Percentiles rank a stretch among this genome's conserved stretches.
phyloP scores from a whole-genome alignment of 37 sponge, comb jelly and placozoan species.

The Tethya wilhelma region DNA sequence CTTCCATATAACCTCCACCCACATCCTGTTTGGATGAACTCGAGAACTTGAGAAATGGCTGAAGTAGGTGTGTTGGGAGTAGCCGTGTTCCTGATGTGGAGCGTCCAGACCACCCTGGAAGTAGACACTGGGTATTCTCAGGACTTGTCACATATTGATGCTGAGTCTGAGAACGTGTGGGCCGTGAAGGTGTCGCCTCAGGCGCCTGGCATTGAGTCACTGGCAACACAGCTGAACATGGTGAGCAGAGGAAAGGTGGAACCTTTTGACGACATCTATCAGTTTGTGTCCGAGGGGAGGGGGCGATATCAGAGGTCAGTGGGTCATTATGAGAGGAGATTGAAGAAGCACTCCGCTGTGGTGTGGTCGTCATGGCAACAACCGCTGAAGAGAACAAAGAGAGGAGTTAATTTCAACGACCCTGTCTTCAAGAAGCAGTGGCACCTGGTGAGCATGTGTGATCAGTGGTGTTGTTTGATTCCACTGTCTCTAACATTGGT shows the following conservation, averaged over 20 bases:
- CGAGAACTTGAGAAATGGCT: too few species aligned
- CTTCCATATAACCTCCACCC: too few species aligned
- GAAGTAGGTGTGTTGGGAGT: too few species aligned
- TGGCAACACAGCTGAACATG: background rate
- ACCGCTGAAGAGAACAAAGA: conserved; percentile 14
- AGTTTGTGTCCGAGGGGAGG: background rate
- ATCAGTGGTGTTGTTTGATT: background rate
- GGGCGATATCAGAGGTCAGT: background rate
- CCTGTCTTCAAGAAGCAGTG: conserved; percentile 59
- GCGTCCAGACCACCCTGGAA: too few species aligned
- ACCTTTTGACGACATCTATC: conserved; percentile 70
- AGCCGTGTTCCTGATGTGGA: too few species aligned
- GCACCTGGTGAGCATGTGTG: conserved; percentile 62
- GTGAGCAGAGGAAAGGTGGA: background rate
- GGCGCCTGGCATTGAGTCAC: too few species aligned
- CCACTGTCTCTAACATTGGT: background rate
- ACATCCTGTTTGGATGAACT: too few species aligned
- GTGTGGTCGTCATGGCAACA: conserved; percentile 21
- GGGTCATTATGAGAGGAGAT: background rate
- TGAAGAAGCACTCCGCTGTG: conserved; percentile 29
- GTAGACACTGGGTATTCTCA: too few species aligned
- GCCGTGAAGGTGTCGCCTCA: too few species aligned
- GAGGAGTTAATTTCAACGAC: conserved; percentile 37
- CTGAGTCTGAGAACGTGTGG: too few species aligned
- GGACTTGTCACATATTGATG: too few species aligned